phyloP scores from a whole-genome alignment of 2,113 vertebrate species.

The Tringa solitaria region DNA sequence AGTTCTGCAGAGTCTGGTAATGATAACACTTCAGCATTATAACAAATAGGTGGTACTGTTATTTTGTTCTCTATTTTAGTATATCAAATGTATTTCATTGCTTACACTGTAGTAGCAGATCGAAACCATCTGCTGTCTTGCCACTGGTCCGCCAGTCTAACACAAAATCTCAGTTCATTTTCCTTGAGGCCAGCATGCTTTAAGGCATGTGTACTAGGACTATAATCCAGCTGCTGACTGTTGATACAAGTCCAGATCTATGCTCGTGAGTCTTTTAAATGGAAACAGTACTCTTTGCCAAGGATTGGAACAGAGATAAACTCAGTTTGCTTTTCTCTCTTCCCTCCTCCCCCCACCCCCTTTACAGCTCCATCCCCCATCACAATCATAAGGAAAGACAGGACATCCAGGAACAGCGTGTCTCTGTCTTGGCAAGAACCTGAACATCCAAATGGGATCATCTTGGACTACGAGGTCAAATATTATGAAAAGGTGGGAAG shows the following conservation, averaged over 20 bases:
- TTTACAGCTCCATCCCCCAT: slow-evolving; percentile 91
- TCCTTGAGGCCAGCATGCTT: slow-evolving; percentile 42
- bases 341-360: background rate
- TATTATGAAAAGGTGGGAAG: slow-evolving; percentile 97
- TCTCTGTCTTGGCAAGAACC: slow-evolving; percentile 95
- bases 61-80: slow-evolving; percentile 55
- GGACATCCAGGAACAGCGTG: slow-evolving; percentile 91
- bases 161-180: slow-evolving; percentile 66
- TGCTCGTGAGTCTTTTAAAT: slow-evolving; percentile 49
- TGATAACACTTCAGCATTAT: slow-evolving; percentile 55
- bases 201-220: slow-evolving; percentile 42
- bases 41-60: slow-evolving; percentile 66
- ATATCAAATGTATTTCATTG: slow-evolving; percentile 73
- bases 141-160: slow-evolving; percentile 38
- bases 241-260: slow-evolving; percentile 54
- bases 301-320: slow-evolving; percentile 43
- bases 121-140: slow-evolving; percentile 86
- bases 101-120: slow-evolving; percentile 84
- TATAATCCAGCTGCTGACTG: slow-evolving; percentile 70
- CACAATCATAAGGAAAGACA: slow-evolving; percentile 89
- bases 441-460: slow-evolving; percentile 96
- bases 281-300: slow-evolving; percentile 47
- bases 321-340: slow-evolving; percentile 42
- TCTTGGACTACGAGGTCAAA: slow-evolving; percentile 98
- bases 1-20: slow-evolving; percentile 58